Evolutionary conservation across 1,140 invertebrate species (phyloP).

Genomic region (Argopecten irradians): DNA sequence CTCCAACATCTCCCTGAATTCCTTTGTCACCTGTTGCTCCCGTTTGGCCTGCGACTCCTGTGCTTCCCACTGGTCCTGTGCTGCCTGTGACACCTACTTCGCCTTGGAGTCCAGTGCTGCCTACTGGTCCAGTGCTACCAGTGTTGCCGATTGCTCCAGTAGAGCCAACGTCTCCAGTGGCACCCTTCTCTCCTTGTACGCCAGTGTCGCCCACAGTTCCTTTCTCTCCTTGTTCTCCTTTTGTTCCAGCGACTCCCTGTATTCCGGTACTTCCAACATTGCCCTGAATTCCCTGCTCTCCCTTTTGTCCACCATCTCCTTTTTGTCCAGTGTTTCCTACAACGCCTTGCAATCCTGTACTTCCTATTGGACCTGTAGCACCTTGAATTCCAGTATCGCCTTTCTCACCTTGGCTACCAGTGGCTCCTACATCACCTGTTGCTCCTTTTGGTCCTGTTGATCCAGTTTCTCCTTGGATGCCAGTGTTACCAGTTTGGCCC

Average conservation of each 20-base stretch:
- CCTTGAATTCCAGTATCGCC: constrained; percentile 7
- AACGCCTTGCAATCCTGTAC: neutral
- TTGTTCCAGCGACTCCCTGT: neutral
- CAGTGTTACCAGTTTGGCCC: neutral
- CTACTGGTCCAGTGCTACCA: neutral
- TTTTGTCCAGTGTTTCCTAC: neutral
- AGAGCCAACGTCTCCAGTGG: neutral
- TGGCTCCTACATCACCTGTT: neutral
- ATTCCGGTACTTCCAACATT: neutral
- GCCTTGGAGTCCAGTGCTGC: neutral
- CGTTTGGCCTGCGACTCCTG: neutral
- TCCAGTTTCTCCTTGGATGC: constrained; percentile 1
- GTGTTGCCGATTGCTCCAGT: neutral
- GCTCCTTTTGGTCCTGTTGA: neutral
- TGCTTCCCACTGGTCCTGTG: neutral
- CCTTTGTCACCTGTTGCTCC: neutral
- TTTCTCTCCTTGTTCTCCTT: neutral
- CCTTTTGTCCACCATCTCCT: neutral
- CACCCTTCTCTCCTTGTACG: neutral
- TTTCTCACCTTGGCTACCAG: constrained; percentile 12
- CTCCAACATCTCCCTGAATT: neutral
- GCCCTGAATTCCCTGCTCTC: neutral
- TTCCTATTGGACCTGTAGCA: neutral
- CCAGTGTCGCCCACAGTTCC: neutral
- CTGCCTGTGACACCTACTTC: neutral